These are phyloP conservation scores for Pyrocephalus nanus DNA, from an alignment of 2,797 vertebrate genomes.

Conservation along the genomic window DNA sequence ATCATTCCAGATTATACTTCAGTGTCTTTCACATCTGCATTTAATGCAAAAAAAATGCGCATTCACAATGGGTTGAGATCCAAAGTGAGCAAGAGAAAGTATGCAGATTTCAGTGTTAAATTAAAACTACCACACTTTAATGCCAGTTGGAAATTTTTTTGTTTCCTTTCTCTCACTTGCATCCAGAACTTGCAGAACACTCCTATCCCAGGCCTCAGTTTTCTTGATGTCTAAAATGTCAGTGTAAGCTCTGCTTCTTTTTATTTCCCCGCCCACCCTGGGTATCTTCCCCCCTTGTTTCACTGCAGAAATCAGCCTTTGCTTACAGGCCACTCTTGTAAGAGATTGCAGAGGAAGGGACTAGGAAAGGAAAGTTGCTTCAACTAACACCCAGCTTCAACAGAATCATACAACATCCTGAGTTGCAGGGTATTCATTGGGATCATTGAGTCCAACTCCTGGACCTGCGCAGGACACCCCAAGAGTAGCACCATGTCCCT, in stretches of 20 bases:
- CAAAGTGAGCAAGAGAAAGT: background rate
- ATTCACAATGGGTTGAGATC: background rate
- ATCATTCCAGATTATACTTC: background rate
- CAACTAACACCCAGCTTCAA: background rate
- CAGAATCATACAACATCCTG: background rate
- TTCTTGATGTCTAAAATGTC: background rate
- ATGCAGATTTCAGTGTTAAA: background rate
- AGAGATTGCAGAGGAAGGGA: background rate
- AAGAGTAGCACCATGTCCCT: background rate
- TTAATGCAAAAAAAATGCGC: background rate
- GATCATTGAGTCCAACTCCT: background rate
- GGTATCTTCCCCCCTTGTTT: background rate
- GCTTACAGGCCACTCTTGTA: background rate
- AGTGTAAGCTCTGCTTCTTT: background rate
- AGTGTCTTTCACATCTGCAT: background rate
- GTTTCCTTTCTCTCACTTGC: background rate
- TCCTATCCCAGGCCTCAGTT: background rate
- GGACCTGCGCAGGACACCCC: background rate
- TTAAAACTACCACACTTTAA: background rate
- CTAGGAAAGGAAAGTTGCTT: background rate
- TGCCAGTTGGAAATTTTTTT: background rate
- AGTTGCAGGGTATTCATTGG: background rate
- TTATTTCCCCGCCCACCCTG: background rate
- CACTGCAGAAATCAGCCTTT: background rate
- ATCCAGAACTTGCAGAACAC: background rate